phyloP scores from a whole-genome alignment of 2,113 vertebrate species.

The Ivindomyrus marchei region DNA sequence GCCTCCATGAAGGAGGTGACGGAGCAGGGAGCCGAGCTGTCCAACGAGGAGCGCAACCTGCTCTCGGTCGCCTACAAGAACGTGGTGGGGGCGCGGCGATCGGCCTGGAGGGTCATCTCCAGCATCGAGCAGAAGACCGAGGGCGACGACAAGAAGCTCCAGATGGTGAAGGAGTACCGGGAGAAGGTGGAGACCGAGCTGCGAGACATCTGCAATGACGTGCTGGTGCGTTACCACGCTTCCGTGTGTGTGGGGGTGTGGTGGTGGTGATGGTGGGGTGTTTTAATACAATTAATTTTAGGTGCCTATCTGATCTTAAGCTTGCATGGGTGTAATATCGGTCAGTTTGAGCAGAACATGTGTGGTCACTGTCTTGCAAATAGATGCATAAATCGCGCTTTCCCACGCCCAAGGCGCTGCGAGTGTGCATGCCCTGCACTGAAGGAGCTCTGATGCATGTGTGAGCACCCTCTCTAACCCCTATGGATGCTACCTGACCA shows the following conservation, averaged over 20 bases:
- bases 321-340: neutral
- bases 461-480: neutral
- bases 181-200: slow-evolving; percentile 88
- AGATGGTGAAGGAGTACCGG: slow-evolving; percentile 80
- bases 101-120: slow-evolving; percentile 90
- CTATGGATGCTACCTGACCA: neutral
- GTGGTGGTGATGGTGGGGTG: neutral
- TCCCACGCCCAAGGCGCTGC: neutral
- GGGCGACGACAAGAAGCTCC: slow-evolving; percentile 73
- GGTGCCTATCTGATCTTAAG: neutral
- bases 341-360: neutral
- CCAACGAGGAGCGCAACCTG: slow-evolving; percentile 93
- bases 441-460: neutral
- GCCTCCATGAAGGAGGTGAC: slow-evolving; percentile 85
- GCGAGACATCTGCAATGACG: slow-evolving; percentile 78
- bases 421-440: neutral
- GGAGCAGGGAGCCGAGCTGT: slow-evolving; percentile 76
- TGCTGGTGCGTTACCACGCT: slow-evolving; percentile 66
- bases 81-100: slow-evolving; percentile 81
- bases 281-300: neutral
- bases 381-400: neutral
- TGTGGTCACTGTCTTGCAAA: neutral
- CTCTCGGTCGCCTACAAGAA: slow-evolving; percentile 97
- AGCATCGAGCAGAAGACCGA: slow-evolving; percentile 83
- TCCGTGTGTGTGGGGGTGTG: neutral